Evolutionary conservation across 2,797 vertebrate species (phyloP), one percentile per base, ranked within the genome.

Genomic region (Melanotaenia parkinsoni): DNA sequence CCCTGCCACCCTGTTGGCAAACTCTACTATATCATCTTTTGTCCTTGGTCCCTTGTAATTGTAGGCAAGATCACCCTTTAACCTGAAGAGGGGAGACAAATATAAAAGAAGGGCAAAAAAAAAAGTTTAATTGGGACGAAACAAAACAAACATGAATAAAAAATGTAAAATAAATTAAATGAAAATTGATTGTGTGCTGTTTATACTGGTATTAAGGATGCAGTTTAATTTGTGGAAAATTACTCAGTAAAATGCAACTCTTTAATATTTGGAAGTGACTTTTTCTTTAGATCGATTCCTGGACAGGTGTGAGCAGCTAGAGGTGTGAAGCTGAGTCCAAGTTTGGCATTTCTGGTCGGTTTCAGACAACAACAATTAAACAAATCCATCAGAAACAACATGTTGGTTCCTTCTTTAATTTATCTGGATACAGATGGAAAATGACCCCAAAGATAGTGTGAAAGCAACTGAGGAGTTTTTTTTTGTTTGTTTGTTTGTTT

Each of bases 11-110:
- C 98, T 96, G 92, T 97, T 98, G 86, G 98, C 95, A 93, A 99
- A 99, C 83, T 99, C 97, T 58, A 99, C 92, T 63, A 99, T 99
- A 85, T 98, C 98, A 74, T 98, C 97, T 94, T 98, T 99, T 85
- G 97, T 99, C 86, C 98, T 94, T 9, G 97, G 96, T 75, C 98
- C 98, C 88, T 97, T 97, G 77, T 99, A 99, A 87, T 96, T 99
- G 84, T 99, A 99, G 5, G 97, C 97, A 28, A 98, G 94, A 65
- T 99, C 97, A 12, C 96, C 96, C 88, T 99, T 99, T 83, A 99
- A 93, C 80, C 98, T 99, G 83, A 73, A 35, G n/a, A 37, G 11
- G 45, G 45, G n/a, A 67, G 20, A 76, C 4, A 40, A 3, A 70
- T 6, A 45, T 3, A 58, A 45, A 64, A 58, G 13, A 58, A 20